These are phyloP conservation scores for Pantherophis vulpinus DNA, from an alignment of 2,797 vertebrate genomes.

Conservation along the genomic window DNA sequence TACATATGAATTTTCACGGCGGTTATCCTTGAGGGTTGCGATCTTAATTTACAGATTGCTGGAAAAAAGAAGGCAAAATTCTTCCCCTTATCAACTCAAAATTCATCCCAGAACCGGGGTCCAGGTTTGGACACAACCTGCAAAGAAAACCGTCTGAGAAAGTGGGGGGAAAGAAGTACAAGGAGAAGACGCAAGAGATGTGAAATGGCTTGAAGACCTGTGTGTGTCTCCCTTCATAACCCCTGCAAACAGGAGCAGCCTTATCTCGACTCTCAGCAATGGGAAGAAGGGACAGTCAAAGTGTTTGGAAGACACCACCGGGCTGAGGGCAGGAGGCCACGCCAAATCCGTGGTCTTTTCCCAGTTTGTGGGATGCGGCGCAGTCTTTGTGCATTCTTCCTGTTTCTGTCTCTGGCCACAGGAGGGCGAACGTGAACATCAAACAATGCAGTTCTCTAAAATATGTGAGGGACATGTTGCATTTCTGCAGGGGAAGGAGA, in stretches of 20 bases:
- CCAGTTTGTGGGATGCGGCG: background rate
- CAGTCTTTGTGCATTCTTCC: background rate
- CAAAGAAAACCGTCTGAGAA: background rate
- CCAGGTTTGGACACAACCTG: background rate
- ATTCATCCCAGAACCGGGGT: background rate
- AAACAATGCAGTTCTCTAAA: background rate
- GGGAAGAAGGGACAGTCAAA: background rate
- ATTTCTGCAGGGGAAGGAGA: background rate
- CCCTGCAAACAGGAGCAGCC: background rate
- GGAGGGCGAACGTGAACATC: constrained; percentile 8
- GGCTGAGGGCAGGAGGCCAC: too few relatives aligned
- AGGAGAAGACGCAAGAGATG: background rate
- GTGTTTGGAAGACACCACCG: background rate
- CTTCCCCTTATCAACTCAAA: background rate
- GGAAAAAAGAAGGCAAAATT: background rate
- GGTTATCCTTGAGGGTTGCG: background rate
- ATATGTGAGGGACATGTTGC: background rate
- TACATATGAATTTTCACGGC: background rate
- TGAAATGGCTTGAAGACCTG: background rate
- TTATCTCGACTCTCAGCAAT: background rate
- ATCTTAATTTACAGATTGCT: background rate
- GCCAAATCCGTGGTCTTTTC: background rate
- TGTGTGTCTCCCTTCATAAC: background rate
- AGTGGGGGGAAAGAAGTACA: background rate
- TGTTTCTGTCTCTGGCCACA: background rate